phyloP scores from a whole-genome alignment of 2,113 vertebrate genomes.

The Centropristis striata region DNA sequence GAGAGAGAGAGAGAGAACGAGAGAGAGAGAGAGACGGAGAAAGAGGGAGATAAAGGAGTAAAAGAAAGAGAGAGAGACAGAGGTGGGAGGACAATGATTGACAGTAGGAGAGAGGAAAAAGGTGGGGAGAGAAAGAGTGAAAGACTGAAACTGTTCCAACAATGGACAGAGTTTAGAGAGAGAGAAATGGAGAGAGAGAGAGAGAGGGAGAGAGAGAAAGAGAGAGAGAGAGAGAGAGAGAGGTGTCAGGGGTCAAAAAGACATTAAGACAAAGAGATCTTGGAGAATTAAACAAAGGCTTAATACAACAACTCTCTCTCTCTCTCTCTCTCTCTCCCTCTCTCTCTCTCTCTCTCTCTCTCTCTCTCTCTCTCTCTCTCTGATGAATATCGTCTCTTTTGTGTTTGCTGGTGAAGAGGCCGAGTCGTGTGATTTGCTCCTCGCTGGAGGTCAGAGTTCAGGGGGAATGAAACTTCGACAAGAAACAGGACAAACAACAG shows the following conservation, averaged over 20 bases:
- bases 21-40: not conserved
- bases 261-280: conserved; percentile 55
- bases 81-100: no score
- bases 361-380: not conserved
- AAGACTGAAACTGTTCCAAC: conserved; percentile 2
- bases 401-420: conserved; percentile 37
- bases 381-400: conserved; percentile 41
- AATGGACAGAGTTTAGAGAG: not conserved
- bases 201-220: no score
- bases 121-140: no score
- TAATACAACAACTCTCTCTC: conserved; percentile 35
- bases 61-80: not conserved
- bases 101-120: no score
- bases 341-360: not conserved
- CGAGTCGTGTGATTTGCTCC: conserved; percentile 43
- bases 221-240: conserved; percentile 20
- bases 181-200: not conserved
- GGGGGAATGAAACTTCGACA: not conserved
- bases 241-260: conserved; percentile 43
- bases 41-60: not conserved
- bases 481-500: not conserved
- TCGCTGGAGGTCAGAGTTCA: conserved; percentile 24
- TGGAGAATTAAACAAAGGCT: conserved; percentile 55
- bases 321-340: no score
- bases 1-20: not conserved